Evolutionary conservation across 2,113 vertebrate species (phyloP).

Genomic region (Ochotona curzoniae): DNA sequence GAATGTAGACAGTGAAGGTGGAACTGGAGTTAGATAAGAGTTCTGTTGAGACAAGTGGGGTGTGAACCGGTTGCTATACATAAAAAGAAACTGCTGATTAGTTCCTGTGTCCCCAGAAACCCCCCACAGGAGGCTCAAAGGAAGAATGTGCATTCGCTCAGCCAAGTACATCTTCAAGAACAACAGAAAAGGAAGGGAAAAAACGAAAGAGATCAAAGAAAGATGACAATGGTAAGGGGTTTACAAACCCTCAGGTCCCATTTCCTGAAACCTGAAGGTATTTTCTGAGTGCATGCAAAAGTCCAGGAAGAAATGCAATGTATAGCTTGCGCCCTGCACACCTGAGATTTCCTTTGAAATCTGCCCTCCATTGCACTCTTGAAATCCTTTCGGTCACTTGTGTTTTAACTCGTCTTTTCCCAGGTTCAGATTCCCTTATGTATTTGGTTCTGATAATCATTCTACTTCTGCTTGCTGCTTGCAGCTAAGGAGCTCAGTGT

Average conservation of each 20-base stretch:
- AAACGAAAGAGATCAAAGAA: not conserved
- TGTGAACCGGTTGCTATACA: not conserved
- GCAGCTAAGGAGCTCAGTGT: not conserved
- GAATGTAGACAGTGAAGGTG: not conserved
- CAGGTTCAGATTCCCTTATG: not conserved
- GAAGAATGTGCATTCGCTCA: not conserved
- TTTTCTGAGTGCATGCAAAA: not conserved
- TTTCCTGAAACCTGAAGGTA: not conserved
- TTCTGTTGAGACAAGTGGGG: not conserved
- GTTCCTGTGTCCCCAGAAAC: not conserved
- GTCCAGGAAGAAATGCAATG: not conserved
- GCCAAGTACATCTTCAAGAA: not conserved
- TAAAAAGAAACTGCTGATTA: not conserved
- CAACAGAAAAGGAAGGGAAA: not conserved
- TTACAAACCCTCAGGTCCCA: not conserved
- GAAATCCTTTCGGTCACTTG: not conserved
- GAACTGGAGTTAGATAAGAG: not conserved
- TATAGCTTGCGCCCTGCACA: not conserved
- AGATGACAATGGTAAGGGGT: slow-evolving; percentile 40
- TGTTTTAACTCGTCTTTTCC: not conserved
- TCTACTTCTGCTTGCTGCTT: not conserved
- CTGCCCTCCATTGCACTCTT: not conserved
- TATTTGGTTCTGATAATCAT: not conserved
- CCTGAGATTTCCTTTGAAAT: not conserved
- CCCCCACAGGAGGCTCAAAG: not conserved